Evolutionary conservation across 1,140 invertebrate species (phyloP).

Genomic region (Pachypsylla venusta): DNA sequence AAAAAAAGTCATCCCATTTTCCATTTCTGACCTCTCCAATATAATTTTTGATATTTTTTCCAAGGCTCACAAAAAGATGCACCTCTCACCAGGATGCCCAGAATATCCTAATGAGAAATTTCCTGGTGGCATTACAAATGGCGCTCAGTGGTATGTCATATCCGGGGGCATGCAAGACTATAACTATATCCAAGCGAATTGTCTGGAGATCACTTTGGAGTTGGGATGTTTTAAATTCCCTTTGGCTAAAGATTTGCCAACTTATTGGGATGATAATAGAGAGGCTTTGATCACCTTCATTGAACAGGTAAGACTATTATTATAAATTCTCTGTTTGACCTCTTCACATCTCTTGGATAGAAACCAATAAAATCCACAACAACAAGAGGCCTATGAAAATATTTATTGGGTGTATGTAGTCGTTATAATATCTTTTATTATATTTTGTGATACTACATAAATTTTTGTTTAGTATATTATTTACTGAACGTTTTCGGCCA

Average conservation of each 20-base stretch:
- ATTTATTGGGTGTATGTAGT: too few species aligned
- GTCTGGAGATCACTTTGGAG: conserved; percentile 90
- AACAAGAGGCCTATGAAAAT: too few species aligned
- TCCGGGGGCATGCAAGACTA: conserved; percentile 96
- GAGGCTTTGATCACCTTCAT: conserved; percentile 72
- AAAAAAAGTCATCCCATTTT: background rate
- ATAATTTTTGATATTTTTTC: conserved; percentile 21
- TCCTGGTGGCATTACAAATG: conserved; percentile 74
- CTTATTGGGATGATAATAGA: conserved; percentile 78
- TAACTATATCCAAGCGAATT: conserved; percentile 86
- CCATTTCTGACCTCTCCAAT: background rate
- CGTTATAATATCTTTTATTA: too few species aligned
- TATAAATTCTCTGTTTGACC: too few species aligned
- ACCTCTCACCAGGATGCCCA: conserved; percentile 56
- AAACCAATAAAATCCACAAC: too few species aligned
- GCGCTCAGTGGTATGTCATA: conserved; percentile 79
- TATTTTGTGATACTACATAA: too few species aligned
- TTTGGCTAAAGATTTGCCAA: conserved; percentile 46
- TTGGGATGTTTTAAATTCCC: conserved; percentile 90
- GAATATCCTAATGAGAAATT: conserved; percentile 50
- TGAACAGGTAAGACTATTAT: conserved; percentile 52
- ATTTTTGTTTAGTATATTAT: too few species aligned
- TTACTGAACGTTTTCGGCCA: too few species aligned
- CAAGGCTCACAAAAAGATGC: conserved; percentile 66
- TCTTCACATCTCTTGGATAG: conserved; percentile 16